Percentiles rank a stretch among this genome's conserved stretches.
phyloP scores from a whole-genome alignment of 2,888 invertebrate genomes.

The Odontomyia ornata region DNA sequence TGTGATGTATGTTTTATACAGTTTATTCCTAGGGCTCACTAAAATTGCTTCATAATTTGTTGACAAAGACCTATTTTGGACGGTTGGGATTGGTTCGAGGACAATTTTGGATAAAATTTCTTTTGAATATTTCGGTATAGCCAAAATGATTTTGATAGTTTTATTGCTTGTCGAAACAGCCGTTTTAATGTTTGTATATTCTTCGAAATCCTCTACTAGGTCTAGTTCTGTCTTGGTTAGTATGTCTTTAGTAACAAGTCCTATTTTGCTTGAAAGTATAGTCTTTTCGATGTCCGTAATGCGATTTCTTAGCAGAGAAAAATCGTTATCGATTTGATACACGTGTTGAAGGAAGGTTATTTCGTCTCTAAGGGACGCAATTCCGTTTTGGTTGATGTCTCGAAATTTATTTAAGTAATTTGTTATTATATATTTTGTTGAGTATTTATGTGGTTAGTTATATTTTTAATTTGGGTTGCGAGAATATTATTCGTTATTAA shows the following conservation, averaged over 20 bases:
- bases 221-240: constrained; percentile 29
- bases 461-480: constrained; percentile 38
- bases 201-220: not conserved
- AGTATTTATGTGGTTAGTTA: not conserved
- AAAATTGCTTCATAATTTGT: no score
- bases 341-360: constrained; percentile 10
- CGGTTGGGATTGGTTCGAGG: no score
- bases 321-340: constrained; percentile 25
- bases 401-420: constrained; percentile 29
- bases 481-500: not conserved
- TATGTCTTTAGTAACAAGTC: not conserved
- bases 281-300: constrained; percentile 12
- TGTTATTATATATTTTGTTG: constrained; percentile 20
- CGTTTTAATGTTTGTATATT: constrained; percentile 10
- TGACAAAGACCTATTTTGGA: no score
- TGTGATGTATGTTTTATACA: not conserved
- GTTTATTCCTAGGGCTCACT: not conserved
- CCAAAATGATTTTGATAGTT: not conserved
- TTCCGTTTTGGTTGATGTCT: not conserved
- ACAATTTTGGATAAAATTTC: not conserved
- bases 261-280: constrained; percentile 1
- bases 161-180: not conserved
- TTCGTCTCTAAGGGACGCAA: constrained; percentile 1
- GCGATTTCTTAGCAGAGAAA: not conserved
- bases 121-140: not conserved